These are phyloP conservation scores for Agriotes lineatus DNA, from an alignment of 2,888 invertebrate genomes.

Conservation along the genomic window DNA sequence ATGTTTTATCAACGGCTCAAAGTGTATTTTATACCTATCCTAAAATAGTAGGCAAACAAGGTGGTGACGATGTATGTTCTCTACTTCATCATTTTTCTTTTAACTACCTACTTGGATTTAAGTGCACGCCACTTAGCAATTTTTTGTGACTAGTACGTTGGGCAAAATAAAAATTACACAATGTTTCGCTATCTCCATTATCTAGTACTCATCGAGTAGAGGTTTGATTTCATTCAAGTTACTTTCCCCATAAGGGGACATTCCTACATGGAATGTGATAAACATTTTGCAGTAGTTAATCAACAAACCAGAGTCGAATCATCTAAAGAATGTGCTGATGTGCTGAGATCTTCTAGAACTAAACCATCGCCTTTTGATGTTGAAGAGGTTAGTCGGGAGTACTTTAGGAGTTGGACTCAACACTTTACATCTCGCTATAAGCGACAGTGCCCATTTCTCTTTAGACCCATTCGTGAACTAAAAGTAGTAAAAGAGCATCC, in stretches of 20 bases:
- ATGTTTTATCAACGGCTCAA: slow-evolving; percentile 46
- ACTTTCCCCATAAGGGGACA: slow-evolving; percentile 53
- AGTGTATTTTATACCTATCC: slow-evolving; percentile 51
- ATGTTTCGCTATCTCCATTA: slow-evolving; percentile 51
- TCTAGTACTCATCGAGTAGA: slow-evolving; percentile 47
- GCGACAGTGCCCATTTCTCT: not conserved
- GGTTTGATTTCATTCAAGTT: slow-evolving; percentile 47
- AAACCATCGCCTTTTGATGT: slow-evolving; percentile 47
- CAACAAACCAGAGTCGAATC: slow-evolving; percentile 44
- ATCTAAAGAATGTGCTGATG: slow-evolving; percentile 47
- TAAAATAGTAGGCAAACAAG: slow-evolving; percentile 51
- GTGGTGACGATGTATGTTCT: slow-evolving; percentile 51
- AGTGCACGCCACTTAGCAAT: slow-evolving; percentile 42
- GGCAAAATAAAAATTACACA: slow-evolving; percentile 52
- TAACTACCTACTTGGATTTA: not conserved
- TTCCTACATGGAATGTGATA: slow-evolving; percentile 51
- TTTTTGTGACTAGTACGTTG: slow-evolving; percentile 52
- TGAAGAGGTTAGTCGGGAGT: not conserved
- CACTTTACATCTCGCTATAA: not conserved
- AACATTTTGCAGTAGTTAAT: slow-evolving; percentile 47
- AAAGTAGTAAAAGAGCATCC: not conserved
- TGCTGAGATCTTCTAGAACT: slow-evolving; percentile 35
- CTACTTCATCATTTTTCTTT: slow-evolving; percentile 33
- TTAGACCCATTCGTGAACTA: not conserved
- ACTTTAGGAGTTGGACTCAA: not conserved